phyloP scores from a whole-genome alignment of 2,113 vertebrate genomes.

The Channa argus region DNA sequence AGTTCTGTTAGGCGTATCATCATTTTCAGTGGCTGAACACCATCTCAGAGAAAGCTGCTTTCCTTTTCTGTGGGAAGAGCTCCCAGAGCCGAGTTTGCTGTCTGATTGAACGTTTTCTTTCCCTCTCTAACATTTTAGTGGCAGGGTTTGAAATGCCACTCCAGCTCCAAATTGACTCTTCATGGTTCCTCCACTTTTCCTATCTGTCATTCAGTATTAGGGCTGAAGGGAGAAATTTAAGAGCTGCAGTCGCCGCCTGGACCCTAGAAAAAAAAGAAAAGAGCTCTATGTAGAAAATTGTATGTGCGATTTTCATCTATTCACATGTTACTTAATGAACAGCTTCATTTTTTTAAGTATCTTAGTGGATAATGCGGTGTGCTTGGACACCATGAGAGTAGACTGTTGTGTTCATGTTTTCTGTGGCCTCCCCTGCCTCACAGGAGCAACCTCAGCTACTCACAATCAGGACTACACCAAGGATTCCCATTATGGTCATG shows the following conservation, averaged over 20 bases:
- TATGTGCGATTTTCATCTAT: slow-evolving; percentile 34
- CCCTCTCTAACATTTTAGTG: slow-evolving; percentile 60
- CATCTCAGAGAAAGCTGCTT: slow-evolving; percentile 47
- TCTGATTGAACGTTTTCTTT: slow-evolving; percentile 53
- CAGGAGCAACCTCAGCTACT: slow-evolving; percentile 28
- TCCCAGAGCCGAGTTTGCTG: slow-evolving; percentile 44
- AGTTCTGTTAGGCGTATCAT: slow-evolving; percentile 39
- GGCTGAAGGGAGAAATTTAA: slow-evolving; percentile 36
- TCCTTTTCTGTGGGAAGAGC: slow-evolving; percentile 32
- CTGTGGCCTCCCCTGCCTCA: not conserved
- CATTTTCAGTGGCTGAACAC: slow-evolving; percentile 44
- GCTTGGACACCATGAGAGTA: not conserved
- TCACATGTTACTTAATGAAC: slow-evolving; percentile 26
- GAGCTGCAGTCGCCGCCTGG: slow-evolving; percentile 17
- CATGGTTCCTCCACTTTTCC: slow-evolving; percentile 62
- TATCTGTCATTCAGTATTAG: slow-evolving; percentile 74
- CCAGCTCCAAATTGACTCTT: slow-evolving; percentile 75
- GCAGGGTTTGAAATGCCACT: slow-evolving; percentile 71
- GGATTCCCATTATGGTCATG: slow-evolving; percentile 46
- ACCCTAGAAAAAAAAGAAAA: slow-evolving; percentile 30
- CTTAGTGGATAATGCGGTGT: not conserved
- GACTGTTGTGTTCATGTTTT: not conserved
- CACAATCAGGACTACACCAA: slow-evolving; percentile 21
- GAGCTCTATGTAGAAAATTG: slow-evolving; percentile 37
- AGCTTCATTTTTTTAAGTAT: slow-evolving; percentile 14